Percentiles rank a stretch among this genome's conserved stretches.
phyloP scores from a whole-genome alignment of 2,888 invertebrate genomes.

The Clivina fossor region DNA sequence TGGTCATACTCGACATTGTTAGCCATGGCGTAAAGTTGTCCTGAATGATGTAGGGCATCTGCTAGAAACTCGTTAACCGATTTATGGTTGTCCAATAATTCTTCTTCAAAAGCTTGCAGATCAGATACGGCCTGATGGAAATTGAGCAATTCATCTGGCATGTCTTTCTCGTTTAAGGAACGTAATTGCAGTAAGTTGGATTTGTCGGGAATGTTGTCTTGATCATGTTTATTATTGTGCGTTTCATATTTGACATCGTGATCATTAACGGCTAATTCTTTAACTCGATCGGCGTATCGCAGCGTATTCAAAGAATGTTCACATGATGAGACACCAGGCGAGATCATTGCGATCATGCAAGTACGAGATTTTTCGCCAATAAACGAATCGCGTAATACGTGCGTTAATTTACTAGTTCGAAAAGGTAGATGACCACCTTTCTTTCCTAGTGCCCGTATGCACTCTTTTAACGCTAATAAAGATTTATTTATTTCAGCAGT shows the following conservation, averaged over 20 bases:
- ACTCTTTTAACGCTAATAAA: constrained; percentile 93
- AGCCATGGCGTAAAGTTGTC: constrained; percentile 75
- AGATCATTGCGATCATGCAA: constrained; percentile 99
- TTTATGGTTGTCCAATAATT: constrained; percentile 91
- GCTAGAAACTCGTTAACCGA: constrained; percentile 71
- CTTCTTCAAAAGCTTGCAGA: constrained; percentile 90
- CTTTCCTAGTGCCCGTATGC: constrained; percentile 92
- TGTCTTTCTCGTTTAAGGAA: constrained; percentile 91
- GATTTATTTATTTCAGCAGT: constrained; percentile 98
- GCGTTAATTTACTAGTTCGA: constrained; percentile 94
- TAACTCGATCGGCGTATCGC: constrained; percentile 96
- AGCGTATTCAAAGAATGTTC: constrained; percentile 98
- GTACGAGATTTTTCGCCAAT: constrained; percentile 97
- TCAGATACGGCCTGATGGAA: constrained; percentile 96
- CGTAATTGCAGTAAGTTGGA: constrained; percentile 81
- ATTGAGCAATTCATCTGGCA: constrained; percentile 90
- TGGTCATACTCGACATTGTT: constrained; percentile 96
- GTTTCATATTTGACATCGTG: constrained; percentile 48
- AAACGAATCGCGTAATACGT: constrained; percentile 95
- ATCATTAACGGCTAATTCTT: constrained; percentile 81
- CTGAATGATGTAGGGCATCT: constrained; percentile 70
- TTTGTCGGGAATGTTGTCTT: constrained; percentile 63
- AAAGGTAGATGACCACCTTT: constrained; percentile 97
- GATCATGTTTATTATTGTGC: constrained; percentile 49
- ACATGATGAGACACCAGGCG: constrained; percentile 93